phyloP scores from a whole-genome alignment of 2,888 invertebrate species.

The Strigamia crassipes region DNA sequence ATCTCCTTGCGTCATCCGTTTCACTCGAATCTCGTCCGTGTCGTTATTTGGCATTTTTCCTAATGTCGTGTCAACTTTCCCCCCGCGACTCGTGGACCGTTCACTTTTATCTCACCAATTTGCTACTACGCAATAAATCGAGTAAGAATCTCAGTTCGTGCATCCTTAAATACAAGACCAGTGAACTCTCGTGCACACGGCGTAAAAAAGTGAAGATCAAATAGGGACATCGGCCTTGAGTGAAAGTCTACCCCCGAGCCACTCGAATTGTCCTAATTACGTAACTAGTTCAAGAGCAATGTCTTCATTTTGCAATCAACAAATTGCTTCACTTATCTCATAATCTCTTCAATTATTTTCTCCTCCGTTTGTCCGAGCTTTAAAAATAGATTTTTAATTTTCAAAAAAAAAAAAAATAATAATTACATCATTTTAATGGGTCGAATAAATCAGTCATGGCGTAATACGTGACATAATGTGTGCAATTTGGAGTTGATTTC shows the following conservation, averaged over 20 bases:
- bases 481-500: too few species aligned
- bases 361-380: too few species aligned
- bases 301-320: neutral
- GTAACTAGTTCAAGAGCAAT: constrained; percentile 10
- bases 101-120: neutral
- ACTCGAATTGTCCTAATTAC: constrained; percentile 3
- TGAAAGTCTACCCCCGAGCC: neutral
- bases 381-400: too few species aligned
- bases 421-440: too few species aligned
- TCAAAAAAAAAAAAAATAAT: too few species aligned
- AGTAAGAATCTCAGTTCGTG: neutral
- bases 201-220: constrained; percentile 3
- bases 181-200: neutral
- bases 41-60: constrained; percentile 1
- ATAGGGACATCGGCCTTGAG: constrained; percentile 10
- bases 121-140: neutral
- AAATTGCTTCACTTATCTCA: neutral
- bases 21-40: neutral
- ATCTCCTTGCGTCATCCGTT: neutral
- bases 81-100: neutral
- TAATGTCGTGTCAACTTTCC: neutral
- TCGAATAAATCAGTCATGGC: too few species aligned
- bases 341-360: too few species aligned
- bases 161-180: neutral
- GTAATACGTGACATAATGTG: too few species aligned